Evolutionary conservation across 2,797 vertebrate genomes (phyloP), one percentile per base, ranked within the genome.

Genomic region (Apogon hyalosoma): DNA sequence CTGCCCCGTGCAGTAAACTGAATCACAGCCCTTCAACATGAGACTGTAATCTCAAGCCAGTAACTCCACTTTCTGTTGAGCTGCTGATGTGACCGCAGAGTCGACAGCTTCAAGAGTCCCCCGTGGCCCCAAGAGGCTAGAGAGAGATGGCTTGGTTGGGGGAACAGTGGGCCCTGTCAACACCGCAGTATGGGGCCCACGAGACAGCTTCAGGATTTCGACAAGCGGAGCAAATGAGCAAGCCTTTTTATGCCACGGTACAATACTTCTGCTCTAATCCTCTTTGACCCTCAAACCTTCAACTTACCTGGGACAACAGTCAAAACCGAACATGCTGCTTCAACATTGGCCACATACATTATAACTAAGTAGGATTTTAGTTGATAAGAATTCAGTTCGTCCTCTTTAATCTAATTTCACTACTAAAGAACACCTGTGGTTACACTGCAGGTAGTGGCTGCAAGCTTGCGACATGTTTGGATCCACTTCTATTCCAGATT

Each of bases 81-180:
- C 61, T 1, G 19, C 68, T 62, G 69, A 81, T 46, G 68, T 78
- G 78, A 77, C 60, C 10, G 6, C 33, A 2, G 59, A 76, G 63
- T 53, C n/a, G 79, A 79, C 78, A 82, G 79, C 45, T 71, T 67
- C 51, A 51, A 74, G 49, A 48, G 63, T 58, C 67, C 66, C 66
- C 41, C 3, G 7, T 2, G 53, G 56, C 38, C 67, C 6, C 0
- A 19, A 46, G 59, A 54, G 52, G 60, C 57, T 13, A 54, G 16
- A 50, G 60, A 43, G 69, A 38, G 43, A 31, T 14, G 13, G 50
- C 41, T 50, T 5, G 43, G 13, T 59, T 38, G 56, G 61, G 48
- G 45, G 60, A 80, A 77, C 81, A 82, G 48, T 67, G 55, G 65
- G 63, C 52, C 31, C 75, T 84, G 84, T 86, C 80, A 86, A 54